Evolutionary conservation across 2,888 invertebrate species (phyloP), one percentile per base, ranked within the genome.

Genomic region (Dolichomitus sp.): DNA sequence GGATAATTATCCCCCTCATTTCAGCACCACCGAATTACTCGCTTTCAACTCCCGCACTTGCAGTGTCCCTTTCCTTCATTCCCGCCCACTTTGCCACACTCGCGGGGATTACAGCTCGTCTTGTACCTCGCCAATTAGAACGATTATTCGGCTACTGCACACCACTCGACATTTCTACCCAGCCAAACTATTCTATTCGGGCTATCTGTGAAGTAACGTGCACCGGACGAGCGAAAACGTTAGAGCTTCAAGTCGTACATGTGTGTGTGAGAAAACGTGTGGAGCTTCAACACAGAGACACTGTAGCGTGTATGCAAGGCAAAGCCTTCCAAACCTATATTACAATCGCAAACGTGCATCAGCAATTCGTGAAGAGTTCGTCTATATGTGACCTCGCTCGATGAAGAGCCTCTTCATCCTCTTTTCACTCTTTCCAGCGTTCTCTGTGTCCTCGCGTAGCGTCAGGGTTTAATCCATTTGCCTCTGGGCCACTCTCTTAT

Each of bases 1-100:
- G 84, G 83, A 87, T 91, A 89, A 90, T 90, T 90, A 88, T 87
- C 86, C 85, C 86, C 76, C 81, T 81, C 75, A 75, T 81, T 81
- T 83, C 75, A 54, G 57, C 30, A 17, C 45, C 48, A 48, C 48
- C 48, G 27, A 77, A 63, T 65, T 66, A 23, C 59, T 57, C 63
- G 37, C 61, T 57, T 70, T 78, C 81, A 59, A 52, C 27, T 50
- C 57, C 63, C 70, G 45, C 54, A 23, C 59, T 37, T 9, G 37
- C 0, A 17, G 30, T 68, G 42, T 54, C 61, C 45, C 65, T 57
- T 63, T 75, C 19, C 54, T 19, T 7, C 73, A 42, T 30, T 70
- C 69, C 48, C 5, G 54, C 52, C 23, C 54, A 33, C 63, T 66
- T 52, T 78, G 40, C 52, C 76, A 12, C 42, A 48, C 73, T 37